Evolutionary conservation across 2,888 invertebrate species (phyloP), one percentile per base, ranked within the genome.

Genomic region (Panorpa germanica): DNA sequence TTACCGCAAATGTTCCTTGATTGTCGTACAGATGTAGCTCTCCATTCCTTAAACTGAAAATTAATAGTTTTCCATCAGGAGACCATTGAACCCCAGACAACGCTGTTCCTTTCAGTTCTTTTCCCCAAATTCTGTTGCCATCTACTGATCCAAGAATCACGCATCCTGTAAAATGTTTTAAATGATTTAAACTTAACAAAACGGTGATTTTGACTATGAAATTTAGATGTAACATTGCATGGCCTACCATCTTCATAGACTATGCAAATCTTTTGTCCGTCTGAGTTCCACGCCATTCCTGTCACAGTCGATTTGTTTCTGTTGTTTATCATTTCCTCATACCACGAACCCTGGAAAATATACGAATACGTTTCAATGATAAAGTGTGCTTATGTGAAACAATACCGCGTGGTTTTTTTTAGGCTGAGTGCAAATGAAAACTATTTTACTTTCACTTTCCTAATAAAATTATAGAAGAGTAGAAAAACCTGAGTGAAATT

Each of bases 301-400:
- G 75, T 76, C 0, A 98, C 96, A 2, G 90, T 82, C 1, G 93
- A 95, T 48, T 95, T 93, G 47, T 96, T 96, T 34, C 96, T 69
- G 53, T 96, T 98, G 52, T 98, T 98, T 41, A 96, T 93, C 96
- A 96, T 98, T 57, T 98, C 96, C 57, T 96, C 93, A 57, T 88
- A 90, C 93, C 93, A 95, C 0, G 83, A 77, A 11, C 85, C 88
- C 72, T 78, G 53, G 47, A 37, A 61, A 44, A 29, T 34, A 32
- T 29, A 35, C 17, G 16, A 49, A 59, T 55, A 61, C 61, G 11
- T 23, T 5, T 12, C 4, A 16, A 16, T 17, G n/a, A n/a, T 4
- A 3, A 24, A 14, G 4, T 17, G 11, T 26, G 19, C 14, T 5
- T 10, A n/a, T 14, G 18, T 6, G 10, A n/a, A 10, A 28, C 12